Evolutionary conservation across 1,140 invertebrate genomes (phyloP), one percentile per base, ranked within the genome.

Genomic region (Saccostrea glomerata): DNA sequence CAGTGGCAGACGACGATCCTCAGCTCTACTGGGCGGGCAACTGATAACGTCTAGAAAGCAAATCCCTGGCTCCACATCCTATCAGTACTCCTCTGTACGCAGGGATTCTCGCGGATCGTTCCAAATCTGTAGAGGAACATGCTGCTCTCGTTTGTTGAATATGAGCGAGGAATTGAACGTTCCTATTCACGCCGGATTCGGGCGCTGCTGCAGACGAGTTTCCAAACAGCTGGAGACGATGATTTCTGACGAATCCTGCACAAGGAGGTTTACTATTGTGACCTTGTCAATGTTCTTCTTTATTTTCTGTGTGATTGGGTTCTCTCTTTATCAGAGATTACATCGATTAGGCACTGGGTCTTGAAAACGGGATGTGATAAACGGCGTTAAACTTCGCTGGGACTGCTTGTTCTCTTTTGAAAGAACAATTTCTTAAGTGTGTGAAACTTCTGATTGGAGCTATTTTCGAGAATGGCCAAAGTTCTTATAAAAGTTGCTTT

Each of bases 111-210:
- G 36, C 6, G 82, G 55, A 54, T 84, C 82, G 47, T 84, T 84
- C 23, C 82, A 84, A 40, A 84, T 84, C 54, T 84, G 82, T 25
- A 54, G 82, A 54, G 82, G 82, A 6, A 56, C 55, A 56, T 54
- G 82, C 40, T 84, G 82, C 17, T 84, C 82, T 1, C 40, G 55
- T 0, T 56, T 56, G 47, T 55, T 84, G 23, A 84, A 84, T 56
- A 23, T 84, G 82, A 55, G 82, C 82, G 82, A 84, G 82, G 82
- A 84, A 40, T n/a, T 84, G 12, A 84, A 84, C 20, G 82, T 84
- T 23, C 47, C 82, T 5, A 55, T 84, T 17, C 40, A 55, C 30
- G 82, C 47, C n/a, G 82, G 82, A 11, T 84, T 84, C 20, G 82
- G 82, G 82, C 40, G 82, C 20, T 84, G 82, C 82, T 84, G 82